Evolutionary conservation across 2,113 vertebrate species (phyloP), one percentile per base, ranked within the genome.

Genomic region (Hyla sarda): DNA sequence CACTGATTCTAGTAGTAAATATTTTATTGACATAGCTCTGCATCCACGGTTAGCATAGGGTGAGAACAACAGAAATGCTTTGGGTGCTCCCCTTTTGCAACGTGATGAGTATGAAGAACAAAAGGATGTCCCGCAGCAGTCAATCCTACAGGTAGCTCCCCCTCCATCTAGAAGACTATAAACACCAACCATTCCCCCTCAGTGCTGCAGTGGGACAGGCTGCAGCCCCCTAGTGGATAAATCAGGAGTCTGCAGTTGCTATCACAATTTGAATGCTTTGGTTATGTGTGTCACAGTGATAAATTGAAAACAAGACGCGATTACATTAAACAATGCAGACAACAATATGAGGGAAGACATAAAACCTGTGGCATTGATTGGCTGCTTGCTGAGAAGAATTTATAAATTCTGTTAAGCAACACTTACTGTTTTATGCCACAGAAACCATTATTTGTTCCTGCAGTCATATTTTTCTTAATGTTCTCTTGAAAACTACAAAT

Each of bases 281-380:
- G 84, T 81, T 80, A 81, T 58, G 80, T 73, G 84, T 86, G n/a
- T 54, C 84, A 86, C 84, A 86, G 84, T 86, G 84, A 86, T 86
- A 79, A 32, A 58, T 71, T 77, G 48, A 28, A 28, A 81, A 60
- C 30, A 37, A 58, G 67, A 80, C 50, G 32, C 21, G 32, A 48
- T 73, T 28, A 83, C 50, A 72, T 8, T 7, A 5, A 41, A 41
- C n/a, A 83, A 83, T 25, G 69, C 6, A 60, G 21, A 75, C 8
- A 28, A 58, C 6, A 76, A 74, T 74, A 32, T 14, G 17, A 37
- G 28, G 12, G 45, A 34, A 80, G 54, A 34, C 41, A 47, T 28
- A 28, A 75, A 41, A 41, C 11, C 34, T 0, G 41, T 2, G 73
- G 14, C 73, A 50, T 50, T 74, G 47, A 74, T 9, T 13, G 5